These are phyloP conservation scores for Axinella damicornis DNA, from an alignment of 37 sponge, comb jelly and placozoan species.

Conservation along the genomic window DNA sequence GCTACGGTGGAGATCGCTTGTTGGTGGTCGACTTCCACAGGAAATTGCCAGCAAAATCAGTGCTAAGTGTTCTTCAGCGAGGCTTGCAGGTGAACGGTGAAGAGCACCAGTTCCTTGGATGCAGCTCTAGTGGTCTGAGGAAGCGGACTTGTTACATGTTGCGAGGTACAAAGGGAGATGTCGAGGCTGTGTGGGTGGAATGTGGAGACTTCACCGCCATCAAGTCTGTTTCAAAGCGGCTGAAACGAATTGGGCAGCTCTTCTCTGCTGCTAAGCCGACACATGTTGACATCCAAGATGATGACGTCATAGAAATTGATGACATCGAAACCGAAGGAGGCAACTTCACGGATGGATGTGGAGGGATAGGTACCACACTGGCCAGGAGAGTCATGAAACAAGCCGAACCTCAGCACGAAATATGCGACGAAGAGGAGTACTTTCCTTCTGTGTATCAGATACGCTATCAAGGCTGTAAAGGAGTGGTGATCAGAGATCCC, in stretches of 20 bases:
- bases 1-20: slow-evolving; percentile 52
- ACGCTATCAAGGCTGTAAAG: slow-evolving; percentile 83
- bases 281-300: slow-evolving; percentile 34
- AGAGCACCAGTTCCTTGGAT: slow-evolving; percentile 69
- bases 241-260: slow-evolving; percentile 83
- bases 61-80: slow-evolving; percentile 14
- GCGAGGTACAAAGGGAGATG: slow-evolving; percentile 37
- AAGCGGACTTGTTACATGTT: slow-evolving; percentile 69
- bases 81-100: slow-evolving; percentile 58
- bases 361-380: slow-evolving; percentile 45
- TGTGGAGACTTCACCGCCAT: slow-evolving; percentile 62
- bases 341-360: slow-evolving; percentile 91
- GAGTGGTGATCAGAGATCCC: slow-evolving; percentile 65
- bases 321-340: slow-evolving; percentile 58
- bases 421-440: slow-evolving; percentile 28
- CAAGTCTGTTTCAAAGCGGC: slow-evolving; percentile 56
- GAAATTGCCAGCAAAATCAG: slow-evolving; percentile 12
- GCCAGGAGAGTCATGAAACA: slow-evolving; percentile 43
- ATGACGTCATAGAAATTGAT: slow-evolving; percentile 28
- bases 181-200: slow-evolving; percentile 33
- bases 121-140: slow-evolving; percentile 79
- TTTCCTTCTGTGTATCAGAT: slow-evolving; percentile 84
- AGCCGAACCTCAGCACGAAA: not conserved
- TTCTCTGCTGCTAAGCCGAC: slow-evolving; percentile 73
- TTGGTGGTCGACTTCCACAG: slow-evolving; percentile 42